These are phyloP conservation scores for Cheilosia scutellata DNA, from an alignment of 2,888 invertebrate genomes.

Conservation along the genomic window DNA sequence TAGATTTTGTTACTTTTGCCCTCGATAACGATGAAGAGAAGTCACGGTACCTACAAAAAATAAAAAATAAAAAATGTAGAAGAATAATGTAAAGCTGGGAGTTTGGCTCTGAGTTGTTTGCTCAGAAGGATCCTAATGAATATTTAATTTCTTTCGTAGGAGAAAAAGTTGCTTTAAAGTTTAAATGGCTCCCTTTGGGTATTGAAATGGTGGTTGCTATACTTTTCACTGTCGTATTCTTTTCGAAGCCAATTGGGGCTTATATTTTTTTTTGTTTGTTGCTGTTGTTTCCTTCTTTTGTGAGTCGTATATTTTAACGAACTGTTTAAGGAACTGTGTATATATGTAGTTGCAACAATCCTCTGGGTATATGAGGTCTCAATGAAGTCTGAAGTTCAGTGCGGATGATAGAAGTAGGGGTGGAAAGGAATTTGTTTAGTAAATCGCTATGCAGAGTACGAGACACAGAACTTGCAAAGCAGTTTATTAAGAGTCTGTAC, in stretches of 20 bases:
- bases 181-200: constrained; percentile 56
- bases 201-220: constrained; percentile 26
- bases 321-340: background rate
- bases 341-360: constrained; percentile 3
- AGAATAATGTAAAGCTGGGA: constrained; percentile 17
- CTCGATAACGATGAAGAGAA: background rate
- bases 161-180: constrained; percentile 58
- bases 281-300: background rate
- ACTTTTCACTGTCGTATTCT: constrained; percentile 4
- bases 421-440: too few relatives aligned
- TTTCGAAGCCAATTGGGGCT: constrained; percentile 24
- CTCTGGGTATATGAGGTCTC: too few relatives aligned
- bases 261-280: background rate
- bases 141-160: constrained; percentile 61
- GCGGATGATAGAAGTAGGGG: too few relatives aligned
- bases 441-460: too few relatives aligned
- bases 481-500: too few relatives aligned
- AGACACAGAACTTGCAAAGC: too few relatives aligned
- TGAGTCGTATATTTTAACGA: constrained; percentile 10
- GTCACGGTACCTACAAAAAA: constrained; percentile 3
- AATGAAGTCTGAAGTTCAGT: too few relatives aligned
- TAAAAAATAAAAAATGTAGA: too few relatives aligned
- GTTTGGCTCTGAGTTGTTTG: constrained; percentile 48
- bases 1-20: constrained; percentile 26
- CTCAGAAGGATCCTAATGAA: constrained; percentile 65